Base-by-base conservation (phyloP, 2,113 vertebrate genomes). In the Muscicapa adusta region DNA sequence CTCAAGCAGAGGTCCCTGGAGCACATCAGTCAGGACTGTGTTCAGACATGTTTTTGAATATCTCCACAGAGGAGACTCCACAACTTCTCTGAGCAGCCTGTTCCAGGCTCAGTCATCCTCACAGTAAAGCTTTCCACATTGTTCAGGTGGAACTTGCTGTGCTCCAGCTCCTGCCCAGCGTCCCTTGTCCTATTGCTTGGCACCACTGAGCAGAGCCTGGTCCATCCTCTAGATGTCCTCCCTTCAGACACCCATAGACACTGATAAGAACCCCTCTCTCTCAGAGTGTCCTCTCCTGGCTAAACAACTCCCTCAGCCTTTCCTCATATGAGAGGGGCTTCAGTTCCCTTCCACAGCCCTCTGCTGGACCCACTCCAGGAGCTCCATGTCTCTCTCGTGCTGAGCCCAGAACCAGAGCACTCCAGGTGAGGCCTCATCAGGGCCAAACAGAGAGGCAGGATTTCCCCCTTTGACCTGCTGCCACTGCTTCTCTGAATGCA, bases 401-500 rank as follows among this genome's bases (percentile, higher is more conserved):
- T 45, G 26, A 60, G 6, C 22, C 11, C 18, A 33, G 62, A 68
- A 53, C 18, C 26, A 68, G 2, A 51, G 54, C 15, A 42, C 2
- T 51, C 16, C 31, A 33, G 26, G 13, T 85, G 45, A 67, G 6
- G 45, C 36, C 18, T 51, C 33, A 45, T 5, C 12, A n/a, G 18
- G 1, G 9, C 23, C 14, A 15, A 51, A 12, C 1, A 28, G 14
- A 75, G 33, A 14, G 4, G 5, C 14, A 51, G 33, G 26, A 45
- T 36, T 29, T 7, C 14, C 26, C 36, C 22, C 36, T 4, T 36
- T 5, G 4, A 33, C 26, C 26, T 51, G 8, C 62, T 43, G 36
- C 22, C 20, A 51, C 0, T 33, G 22, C 3, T 53, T 4, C 23
- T 53, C n/a, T 0, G 0, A 33, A 53, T 18, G 38, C 26, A 60